phyloP scores from a whole-genome alignment of 2,113 vertebrate genomes.

The Cyrtonyx montezumae region DNA sequence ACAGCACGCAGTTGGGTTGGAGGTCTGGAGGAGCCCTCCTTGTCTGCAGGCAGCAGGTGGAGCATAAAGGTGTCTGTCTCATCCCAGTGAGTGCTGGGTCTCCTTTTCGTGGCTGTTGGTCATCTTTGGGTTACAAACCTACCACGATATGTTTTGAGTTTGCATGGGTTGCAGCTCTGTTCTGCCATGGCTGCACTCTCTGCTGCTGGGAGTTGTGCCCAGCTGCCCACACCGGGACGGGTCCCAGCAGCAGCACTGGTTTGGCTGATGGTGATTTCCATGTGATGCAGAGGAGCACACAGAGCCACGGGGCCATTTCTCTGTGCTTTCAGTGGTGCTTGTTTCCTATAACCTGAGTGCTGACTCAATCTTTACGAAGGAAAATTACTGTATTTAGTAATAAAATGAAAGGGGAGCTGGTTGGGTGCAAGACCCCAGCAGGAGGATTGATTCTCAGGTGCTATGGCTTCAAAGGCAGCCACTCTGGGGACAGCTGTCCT shows the following conservation, averaged over 20 bases:
- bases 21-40: neutral
- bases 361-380: too few species aligned
- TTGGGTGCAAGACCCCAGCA: neutral
- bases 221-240: neutral
- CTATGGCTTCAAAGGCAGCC: neutral
- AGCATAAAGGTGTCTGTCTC: neutral
- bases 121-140: neutral
- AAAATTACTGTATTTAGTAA: neutral
- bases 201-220: too few species aligned
- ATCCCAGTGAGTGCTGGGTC: neutral
- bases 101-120: neutral
- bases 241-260: too few species aligned
- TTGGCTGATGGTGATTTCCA: neutral
- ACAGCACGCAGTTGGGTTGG: neutral
- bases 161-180: neutral
- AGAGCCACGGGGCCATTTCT: neutral
- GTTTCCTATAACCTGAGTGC: neutral
- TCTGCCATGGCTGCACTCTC: neutral
- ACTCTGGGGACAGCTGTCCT: neutral
- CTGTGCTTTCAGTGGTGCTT: neutral
- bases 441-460: neutral
- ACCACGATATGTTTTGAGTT: too few species aligned
- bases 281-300: neutral
- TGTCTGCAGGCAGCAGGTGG: fast-evolving
- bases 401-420: neutral